These are phyloP conservation scores for Eulithis testata DNA, from an alignment of 2,888 invertebrate species.

Conservation along the genomic window DNA sequence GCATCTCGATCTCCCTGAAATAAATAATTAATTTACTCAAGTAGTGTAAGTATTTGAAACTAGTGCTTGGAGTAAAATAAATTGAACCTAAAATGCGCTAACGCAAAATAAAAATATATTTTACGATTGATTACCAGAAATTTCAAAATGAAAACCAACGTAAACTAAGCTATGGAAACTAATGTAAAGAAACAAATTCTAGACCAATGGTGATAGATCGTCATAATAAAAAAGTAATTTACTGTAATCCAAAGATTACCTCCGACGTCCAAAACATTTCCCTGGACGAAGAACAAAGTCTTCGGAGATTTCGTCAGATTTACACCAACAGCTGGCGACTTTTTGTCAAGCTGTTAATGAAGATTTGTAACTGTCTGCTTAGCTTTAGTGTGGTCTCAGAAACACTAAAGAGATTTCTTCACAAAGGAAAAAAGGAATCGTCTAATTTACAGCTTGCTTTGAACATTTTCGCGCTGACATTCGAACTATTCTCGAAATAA, in stretches of 20 bases:
- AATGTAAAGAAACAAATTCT: background rate
- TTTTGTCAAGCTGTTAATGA: constrained; percentile 77
- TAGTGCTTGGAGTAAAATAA: no score
- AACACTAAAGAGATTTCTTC: constrained; percentile 63
- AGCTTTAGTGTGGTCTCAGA: constrained; percentile 65
- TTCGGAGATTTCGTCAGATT: constrained; percentile 60
- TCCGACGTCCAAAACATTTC: constrained; percentile 36
- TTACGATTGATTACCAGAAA: background rate
- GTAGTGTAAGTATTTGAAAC: no score
- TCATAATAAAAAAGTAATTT: constrained; percentile 25
- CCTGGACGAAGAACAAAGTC: constrained; percentile 45
- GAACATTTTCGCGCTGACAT: constrained; percentile 59
- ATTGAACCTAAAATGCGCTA: background rate
- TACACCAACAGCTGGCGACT: constrained; percentile 67
- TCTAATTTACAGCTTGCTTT: constrained; percentile 70
- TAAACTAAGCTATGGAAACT: background rate
- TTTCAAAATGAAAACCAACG: background rate
- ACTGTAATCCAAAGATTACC: constrained; percentile 31
- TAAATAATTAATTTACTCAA: no score
- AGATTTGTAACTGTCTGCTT: constrained; percentile 72
- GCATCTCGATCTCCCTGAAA: no score
- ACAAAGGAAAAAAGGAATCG: constrained; percentile 59
- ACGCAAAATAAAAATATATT: background rate
- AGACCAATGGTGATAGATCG: constrained; percentile 25
- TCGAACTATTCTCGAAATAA: constrained; percentile 58